A percentile compares a stretch with the other conserved stretches of the same genome.
Conservation (phyloP, 2,888 invertebrate genomes). For the Gymnocheta viridis region DNA sequence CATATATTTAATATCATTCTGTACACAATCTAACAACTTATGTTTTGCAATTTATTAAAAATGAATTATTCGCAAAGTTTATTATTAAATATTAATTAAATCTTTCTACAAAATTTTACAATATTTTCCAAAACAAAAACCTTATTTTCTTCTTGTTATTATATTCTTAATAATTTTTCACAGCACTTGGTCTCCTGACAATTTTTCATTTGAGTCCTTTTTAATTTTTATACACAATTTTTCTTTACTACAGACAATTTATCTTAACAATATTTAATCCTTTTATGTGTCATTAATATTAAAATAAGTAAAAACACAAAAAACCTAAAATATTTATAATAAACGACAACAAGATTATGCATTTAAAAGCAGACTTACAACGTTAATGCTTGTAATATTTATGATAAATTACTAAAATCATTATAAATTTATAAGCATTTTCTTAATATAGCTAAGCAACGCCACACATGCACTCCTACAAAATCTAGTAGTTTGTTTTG, state of each 20-base stretch:
- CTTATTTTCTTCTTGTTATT: no score
- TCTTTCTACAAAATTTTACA: no score
- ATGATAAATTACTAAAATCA: constrained; percentile 65
- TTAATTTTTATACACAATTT: neutral
- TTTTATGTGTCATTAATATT: constrained; percentile 42
- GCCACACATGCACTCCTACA: neutral
- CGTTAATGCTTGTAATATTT: constrained; percentile 32
- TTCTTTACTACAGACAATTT: neutral
- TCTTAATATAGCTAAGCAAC: constrained; percentile 15
- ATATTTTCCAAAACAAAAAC: no score
- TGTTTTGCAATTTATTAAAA: no score
- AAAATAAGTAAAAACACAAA: constrained; percentile 10
- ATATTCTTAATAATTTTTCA: no score
- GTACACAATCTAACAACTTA: no score
- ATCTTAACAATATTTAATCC: constrained; percentile 29
- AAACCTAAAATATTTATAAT: constrained; percentile 8
- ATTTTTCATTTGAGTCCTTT: neutral
- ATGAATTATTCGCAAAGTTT: no score
- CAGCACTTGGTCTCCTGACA: no score
- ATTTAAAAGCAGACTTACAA: constrained; percentile 30
- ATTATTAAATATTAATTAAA: no score
- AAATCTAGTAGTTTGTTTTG: constrained; percentile 14
- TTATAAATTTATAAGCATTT: constrained; percentile 50
- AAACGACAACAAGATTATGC: constrained; percentile 52
- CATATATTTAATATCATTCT: no score